Conservation (phyloP, 2,113 vertebrate species). For the Morone chrysops region DNA sequence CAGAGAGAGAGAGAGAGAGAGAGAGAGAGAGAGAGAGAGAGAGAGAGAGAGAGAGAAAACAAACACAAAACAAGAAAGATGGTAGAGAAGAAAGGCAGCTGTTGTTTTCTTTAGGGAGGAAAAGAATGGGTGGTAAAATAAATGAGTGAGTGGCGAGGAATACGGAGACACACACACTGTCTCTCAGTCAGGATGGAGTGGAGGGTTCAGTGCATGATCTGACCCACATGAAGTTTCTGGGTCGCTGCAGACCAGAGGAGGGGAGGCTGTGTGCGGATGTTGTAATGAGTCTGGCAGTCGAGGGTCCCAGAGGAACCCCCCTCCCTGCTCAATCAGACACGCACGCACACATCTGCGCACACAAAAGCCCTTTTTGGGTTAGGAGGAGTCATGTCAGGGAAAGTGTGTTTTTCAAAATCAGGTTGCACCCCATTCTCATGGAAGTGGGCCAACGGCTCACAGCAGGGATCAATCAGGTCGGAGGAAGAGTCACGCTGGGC, state of each 20-base stretch:
- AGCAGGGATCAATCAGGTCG: slow-evolving; percentile 29
- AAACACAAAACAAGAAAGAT: slow-evolving; percentile 29
- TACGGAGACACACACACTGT: not conserved
- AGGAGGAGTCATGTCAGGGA: slow-evolving; percentile 18
- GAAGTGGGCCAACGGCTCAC: slow-evolving; percentile 43
- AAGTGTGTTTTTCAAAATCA: slow-evolving; percentile 21
- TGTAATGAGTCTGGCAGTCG: slow-evolving; percentile 52
- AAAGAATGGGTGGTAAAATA: slow-evolving; percentile 7
- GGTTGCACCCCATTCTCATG: slow-evolving; percentile 21
- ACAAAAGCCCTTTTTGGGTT: slow-evolving; percentile 36
- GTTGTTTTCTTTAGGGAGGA: slow-evolving; percentile 14
- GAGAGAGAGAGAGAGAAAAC: not conserved
- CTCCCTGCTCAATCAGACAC: slow-evolving; percentile 26
- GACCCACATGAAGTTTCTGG: slow-evolving; percentile 75
- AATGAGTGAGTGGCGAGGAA: slow-evolving; percentile 5
- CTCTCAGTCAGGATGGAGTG: slow-evolving; percentile 14
- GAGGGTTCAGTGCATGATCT: slow-evolving; percentile 45
- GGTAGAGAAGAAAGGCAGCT: slow-evolving; percentile 19
- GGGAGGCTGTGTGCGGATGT: slow-evolving; percentile 13
- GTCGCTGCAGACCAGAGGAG: slow-evolving; percentile 55
- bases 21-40: not conserved
- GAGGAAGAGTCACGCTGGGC: slow-evolving; percentile 28
- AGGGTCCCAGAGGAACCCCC: slow-evolving; percentile 50
- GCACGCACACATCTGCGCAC: not conserved
- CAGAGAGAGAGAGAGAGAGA: not conserved